These are phyloP conservation scores for Colossoma macropomum DNA, from an alignment of 2,113 vertebrate species.

Conservation along the genomic window DNA sequence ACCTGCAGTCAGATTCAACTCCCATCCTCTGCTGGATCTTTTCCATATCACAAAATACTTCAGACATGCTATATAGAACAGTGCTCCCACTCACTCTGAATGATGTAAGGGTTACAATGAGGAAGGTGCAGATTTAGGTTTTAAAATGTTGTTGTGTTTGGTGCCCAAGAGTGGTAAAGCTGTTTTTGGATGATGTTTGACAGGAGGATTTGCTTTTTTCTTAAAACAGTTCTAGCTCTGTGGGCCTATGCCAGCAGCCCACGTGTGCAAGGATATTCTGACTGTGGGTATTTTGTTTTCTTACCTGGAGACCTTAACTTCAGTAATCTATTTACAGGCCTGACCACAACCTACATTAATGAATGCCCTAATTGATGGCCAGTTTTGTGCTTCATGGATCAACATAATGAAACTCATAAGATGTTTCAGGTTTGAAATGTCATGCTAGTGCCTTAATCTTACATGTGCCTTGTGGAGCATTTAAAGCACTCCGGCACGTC, in stretches of 20 bases:
- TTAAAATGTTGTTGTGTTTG: not conserved
- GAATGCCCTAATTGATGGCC: not conserved
- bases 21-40: not conserved
- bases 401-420: too few relatives aligned
- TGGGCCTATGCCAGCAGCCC: not conserved
- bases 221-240: not conserved
- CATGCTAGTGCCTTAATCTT: too few relatives aligned
- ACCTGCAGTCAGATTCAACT: not conserved
- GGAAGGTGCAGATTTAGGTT: not conserved
- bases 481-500: too few relatives aligned
- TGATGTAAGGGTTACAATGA: not conserved
- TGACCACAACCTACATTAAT: conserved; percentile 18
- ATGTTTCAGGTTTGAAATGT: too few relatives aligned
- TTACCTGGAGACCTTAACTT: not conserved
- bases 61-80: not conserved
- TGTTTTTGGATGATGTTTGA: not conserved
- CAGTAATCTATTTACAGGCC: conserved; percentile 16
- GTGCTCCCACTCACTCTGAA: not conserved
- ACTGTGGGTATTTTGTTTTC: not conserved
- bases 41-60: not conserved
- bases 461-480: too few relatives aligned
- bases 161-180: not conserved
- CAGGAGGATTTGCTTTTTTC: not conserved
- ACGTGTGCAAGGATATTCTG: too few relatives aligned
- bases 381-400: too few relatives aligned